phyloP scores from a whole-genome alignment of 2,113 vertebrate species.

The Gnathonemus echidnorhynchus region DNA sequence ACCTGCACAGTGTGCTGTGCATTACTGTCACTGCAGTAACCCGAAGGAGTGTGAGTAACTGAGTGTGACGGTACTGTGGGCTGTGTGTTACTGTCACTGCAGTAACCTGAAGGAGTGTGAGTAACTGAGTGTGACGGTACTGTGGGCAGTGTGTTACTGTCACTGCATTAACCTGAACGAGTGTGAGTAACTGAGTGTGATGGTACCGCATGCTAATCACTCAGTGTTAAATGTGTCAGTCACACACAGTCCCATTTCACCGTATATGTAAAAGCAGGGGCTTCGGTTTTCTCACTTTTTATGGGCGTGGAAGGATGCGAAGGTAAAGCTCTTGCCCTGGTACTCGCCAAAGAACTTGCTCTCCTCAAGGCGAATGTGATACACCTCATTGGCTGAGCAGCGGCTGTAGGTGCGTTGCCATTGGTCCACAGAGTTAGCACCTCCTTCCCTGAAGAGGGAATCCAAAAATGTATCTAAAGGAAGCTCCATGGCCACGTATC shows the following conservation, averaged over 20 bases:
- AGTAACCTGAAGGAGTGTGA: neutral
- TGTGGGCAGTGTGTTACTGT: neutral
- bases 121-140: neutral
- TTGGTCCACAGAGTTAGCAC: conserved; percentile 61
- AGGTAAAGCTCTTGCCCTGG: conserved; percentile 75
- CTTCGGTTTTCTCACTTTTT: conserved; percentile 60
- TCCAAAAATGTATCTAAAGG: conserved; percentile 22
- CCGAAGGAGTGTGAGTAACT: neutral
- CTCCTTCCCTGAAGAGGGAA: conserved; percentile 46
- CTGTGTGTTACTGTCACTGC: neutral
- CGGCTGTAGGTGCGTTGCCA: conserved; percentile 73
- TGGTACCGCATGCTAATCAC: neutral
- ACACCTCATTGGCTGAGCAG: conserved; percentile 73
- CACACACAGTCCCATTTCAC: neutral
- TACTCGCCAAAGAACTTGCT: conserved; percentile 77
- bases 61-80: neutral
- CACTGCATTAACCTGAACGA: neutral
- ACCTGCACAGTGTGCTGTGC: neutral
- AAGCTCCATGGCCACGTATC: neutral
- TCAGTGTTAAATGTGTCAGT: neutral
- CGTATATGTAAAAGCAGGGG: neutral
- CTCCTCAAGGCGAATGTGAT: conserved; percentile 72
- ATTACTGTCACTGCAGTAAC: neutral
- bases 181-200: neutral
- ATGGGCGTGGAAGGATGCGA: conserved; percentile 73